Evolutionary conservation across 2,888 invertebrate genomes (phyloP), one percentile per base, ranked within the genome.

Genomic region (Trichogramma evanescens): DNA sequence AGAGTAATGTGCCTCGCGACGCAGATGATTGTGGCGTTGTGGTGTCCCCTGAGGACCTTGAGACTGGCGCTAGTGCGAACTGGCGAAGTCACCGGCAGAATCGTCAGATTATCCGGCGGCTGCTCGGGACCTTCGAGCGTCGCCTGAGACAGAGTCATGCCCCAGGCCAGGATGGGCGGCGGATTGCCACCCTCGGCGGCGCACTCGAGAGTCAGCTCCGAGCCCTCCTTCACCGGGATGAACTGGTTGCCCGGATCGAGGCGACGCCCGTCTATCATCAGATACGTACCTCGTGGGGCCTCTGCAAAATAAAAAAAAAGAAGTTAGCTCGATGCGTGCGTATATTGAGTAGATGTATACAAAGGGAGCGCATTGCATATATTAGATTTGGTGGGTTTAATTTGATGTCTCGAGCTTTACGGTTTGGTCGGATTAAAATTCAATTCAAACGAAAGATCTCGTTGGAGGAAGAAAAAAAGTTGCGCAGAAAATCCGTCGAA

Each of bases 221-320:
- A 88, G 75, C 91, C 91, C 77, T 93, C 93, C 69, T 90, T 84
- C 26, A 93, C 91, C 0, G 93, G 93, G 68, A 92, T 89, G 82
- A 92, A 92, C 65, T 89, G 87, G 80, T 92, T 92, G 66, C 91
- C 91, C 0, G 91, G 89, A 79, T 92, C 92, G 71, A 92, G 81
- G 38, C 91, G 86, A 51, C 91, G 82, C 46, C 91, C 91, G 78
- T 93, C 93, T 77, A 93, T 91, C 73, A 91, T 85, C 70, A 93
- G 82, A 80, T 92, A 93, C 66, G 92, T 91, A 53, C 90, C 86
- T 65, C 90, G 86, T 38, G 93, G 93, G 51, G 89, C 84, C 79
- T 93, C 93, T 93, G 83, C 54, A 82, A 81, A 62, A 67, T 68
- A 69, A 26, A 26, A 26, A 26, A 26, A 26, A 26, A 26, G 26